A percentile compares a stretch with the other conserved stretches of the same genome.
Conservation (phyloP, 2,797 vertebrate species). For the Diplodus puntazzo region DNA sequence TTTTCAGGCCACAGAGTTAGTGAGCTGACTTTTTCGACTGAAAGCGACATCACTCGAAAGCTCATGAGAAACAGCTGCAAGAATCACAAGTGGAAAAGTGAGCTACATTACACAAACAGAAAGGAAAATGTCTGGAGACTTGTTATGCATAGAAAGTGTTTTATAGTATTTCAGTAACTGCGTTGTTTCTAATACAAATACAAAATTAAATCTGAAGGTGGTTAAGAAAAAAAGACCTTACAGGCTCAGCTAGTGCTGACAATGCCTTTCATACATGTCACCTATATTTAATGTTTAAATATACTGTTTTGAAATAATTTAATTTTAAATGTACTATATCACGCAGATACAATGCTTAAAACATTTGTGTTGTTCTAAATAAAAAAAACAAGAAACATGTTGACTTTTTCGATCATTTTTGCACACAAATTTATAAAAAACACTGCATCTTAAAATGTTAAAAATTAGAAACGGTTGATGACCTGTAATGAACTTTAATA, state of each 20-base stretch:
- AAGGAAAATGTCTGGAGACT: constrained; percentile 60
- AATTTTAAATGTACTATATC: constrained; percentile 88
- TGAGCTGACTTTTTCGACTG: constrained; percentile 50
- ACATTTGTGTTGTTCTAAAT: constrained; percentile 85
- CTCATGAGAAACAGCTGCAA: constrained; percentile 25
- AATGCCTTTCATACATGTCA: constrained; percentile 77
- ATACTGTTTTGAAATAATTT: constrained; percentile 86
- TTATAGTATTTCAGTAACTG: constrained; percentile 76
- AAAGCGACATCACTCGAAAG: constrained; percentile 34
- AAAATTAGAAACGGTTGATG: neutral
- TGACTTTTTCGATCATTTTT: constrained; percentile 51
- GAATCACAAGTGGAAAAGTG: constrained; percentile 32
- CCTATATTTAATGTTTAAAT: constrained; percentile 84
- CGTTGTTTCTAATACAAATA: constrained; percentile 75
- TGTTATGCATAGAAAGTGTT: constrained; percentile 77
- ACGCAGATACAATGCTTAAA: constrained; percentile 82
- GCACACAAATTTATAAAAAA: constrained; percentile 8
- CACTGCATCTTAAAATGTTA: neutral
- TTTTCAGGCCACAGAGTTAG: constrained; percentile 64
- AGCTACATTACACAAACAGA: constrained; percentile 38
- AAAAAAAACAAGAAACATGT: constrained; percentile 71
- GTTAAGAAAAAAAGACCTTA: constrained; percentile 58
- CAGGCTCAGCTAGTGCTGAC: constrained; percentile 64
- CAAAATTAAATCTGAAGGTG: constrained; percentile 66
- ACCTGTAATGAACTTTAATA: neutral